phyloP scores from a whole-genome alignment of 2,113 vertebrate genomes.

The Microtus oregoni region DNA sequence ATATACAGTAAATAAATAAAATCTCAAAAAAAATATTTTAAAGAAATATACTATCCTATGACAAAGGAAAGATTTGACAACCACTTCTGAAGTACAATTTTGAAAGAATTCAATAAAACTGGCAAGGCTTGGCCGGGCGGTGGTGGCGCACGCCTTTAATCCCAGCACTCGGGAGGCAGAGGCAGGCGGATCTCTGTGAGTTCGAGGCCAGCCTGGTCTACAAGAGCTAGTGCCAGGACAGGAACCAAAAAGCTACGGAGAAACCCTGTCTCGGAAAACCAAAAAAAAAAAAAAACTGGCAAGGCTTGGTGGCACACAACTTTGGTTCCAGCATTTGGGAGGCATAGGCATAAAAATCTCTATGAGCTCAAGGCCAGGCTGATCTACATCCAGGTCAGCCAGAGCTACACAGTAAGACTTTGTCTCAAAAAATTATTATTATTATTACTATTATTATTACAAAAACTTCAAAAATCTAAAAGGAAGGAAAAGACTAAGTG shows the following conservation, averaged over 20 bases:
- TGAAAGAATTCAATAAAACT: slow-evolving; percentile 28
- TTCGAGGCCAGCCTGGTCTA: no score
- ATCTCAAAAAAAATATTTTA: neutral
- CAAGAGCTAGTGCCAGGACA: no score
- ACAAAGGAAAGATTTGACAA: neutral
- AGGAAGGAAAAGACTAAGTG: neutral
- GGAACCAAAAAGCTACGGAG: no score
- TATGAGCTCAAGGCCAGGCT: neutral
- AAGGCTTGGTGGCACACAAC: neutral
- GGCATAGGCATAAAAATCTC: neutral
- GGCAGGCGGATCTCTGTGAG: no score
- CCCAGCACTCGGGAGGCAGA: no score
- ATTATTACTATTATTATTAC: neutral
- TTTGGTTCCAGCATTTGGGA: neutral
- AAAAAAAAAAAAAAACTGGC: no score
- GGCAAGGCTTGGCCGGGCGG: no score
- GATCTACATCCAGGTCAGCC: neutral
- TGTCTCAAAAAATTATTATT: neutral
- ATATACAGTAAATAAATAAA: neutral
- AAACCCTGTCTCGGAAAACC: no score
- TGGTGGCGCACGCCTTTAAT: no score
- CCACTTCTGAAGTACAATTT: neutral
- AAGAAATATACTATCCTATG: neutral
- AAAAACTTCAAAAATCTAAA: slow-evolving; percentile 45
- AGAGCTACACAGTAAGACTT: neutral